These are phyloP conservation scores for Trichomycterus rosablanca DNA, from an alignment of 2,113 vertebrate species.

Conservation along the genomic window DNA sequence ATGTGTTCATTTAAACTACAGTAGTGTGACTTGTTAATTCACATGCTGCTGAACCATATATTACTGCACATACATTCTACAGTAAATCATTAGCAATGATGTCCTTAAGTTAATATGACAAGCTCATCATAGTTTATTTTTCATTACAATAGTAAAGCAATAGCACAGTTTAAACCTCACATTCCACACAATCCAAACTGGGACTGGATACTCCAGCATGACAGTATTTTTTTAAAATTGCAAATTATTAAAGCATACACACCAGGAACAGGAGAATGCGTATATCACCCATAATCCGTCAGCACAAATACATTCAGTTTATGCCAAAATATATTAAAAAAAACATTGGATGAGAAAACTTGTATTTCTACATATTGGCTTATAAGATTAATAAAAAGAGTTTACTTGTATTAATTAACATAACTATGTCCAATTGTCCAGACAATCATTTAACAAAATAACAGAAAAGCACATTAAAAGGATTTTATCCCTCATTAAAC, in stretches of 20 bases:
- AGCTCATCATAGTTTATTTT: slow-evolving; percentile 41
- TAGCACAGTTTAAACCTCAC: slow-evolving; percentile 47
- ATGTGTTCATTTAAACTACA: no score
- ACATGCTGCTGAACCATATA: no score
- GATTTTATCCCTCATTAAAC: not conserved
- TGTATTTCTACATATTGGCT: not conserved
- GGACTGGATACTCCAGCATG: slow-evolving; percentile 29
- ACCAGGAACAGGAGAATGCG: slow-evolving; percentile 37
- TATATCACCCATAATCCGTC: slow-evolving; percentile 22
- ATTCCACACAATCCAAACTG: slow-evolving; percentile 41
- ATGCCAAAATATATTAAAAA: slow-evolving; percentile 29
- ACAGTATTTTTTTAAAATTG: slow-evolving; percentile 32
- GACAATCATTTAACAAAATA: not conserved
- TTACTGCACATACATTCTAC: no score
- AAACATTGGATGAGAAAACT: slow-evolving; percentile 15
- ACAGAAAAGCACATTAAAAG: slow-evolving; percentile 1
- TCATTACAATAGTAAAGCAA: slow-evolving; percentile 46
- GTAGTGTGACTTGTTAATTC: no score
- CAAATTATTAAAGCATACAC: slow-evolving; percentile 45
- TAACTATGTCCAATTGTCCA: not conserved
- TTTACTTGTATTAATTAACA: slow-evolving; percentile 10
- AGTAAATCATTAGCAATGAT: slow-evolving; percentile 1
- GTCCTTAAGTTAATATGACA: slow-evolving; percentile 26
- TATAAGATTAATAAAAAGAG: not conserved
- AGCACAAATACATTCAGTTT: slow-evolving; percentile 28